Conservation (phyloP, 1,140 invertebrate genomes). For the Apis dorsata region DNA sequence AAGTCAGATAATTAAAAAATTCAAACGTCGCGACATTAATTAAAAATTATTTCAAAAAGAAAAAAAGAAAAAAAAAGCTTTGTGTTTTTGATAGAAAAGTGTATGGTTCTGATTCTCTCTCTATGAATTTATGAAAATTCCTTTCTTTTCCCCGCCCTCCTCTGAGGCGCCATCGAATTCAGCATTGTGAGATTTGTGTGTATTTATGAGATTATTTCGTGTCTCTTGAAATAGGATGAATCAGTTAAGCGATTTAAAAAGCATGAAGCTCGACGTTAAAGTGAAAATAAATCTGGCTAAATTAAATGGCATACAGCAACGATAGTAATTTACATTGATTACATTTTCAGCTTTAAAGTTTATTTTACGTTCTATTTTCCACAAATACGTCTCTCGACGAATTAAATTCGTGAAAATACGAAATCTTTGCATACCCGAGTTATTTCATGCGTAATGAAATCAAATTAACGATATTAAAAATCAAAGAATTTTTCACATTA, state of each 20-base stretch:
- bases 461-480: background rate
- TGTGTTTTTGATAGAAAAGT: no score
- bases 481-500: background rate
- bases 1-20: background rate
- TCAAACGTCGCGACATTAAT: constrained; percentile 7
- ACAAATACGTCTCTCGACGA: background rate
- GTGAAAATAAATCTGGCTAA: constrained; percentile 15
- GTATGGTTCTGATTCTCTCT: background rate
- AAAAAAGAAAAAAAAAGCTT: background rate
- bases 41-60: constrained; percentile 9
- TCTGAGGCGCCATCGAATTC: background rate
- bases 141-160: background rate
- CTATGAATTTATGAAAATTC: background rate
- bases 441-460: background rate
- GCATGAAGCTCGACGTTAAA: constrained; percentile 4
- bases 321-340: constrained; percentile 38
- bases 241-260: background rate
- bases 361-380: constrained; percentile 23
- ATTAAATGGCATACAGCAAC: constrained; percentile 4
- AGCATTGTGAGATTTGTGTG: background rate
- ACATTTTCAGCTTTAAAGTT: constrained; percentile 13
- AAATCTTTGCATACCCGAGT: background rate
- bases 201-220: constrained; percentile 17
- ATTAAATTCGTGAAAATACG: background rate
- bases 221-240: background rate